Evolutionary conservation across 2,113 vertebrate genomes (phyloP).

Genomic region (Oreochromis spilurus): DNA sequence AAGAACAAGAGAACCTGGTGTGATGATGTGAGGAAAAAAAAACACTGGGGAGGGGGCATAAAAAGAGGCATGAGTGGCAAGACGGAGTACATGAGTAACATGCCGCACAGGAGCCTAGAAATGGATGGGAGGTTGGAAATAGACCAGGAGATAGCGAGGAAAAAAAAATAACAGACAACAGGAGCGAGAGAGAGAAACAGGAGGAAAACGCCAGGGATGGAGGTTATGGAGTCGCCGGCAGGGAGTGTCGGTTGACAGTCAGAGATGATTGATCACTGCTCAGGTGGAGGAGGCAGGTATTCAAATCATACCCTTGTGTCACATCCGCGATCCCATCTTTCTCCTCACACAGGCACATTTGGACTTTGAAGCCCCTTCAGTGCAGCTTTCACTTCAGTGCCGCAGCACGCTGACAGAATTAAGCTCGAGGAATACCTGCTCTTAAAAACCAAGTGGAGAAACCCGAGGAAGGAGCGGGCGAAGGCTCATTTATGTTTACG

Average conservation of each 20-base stretch:
- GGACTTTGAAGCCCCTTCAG: constrained; percentile 19
- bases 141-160: constrained; percentile 11
- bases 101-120: neutral
- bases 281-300: constrained; percentile 61
- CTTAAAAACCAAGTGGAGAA: neutral
- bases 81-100: constrained; percentile 31
- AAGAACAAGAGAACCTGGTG: constrained; percentile 48
- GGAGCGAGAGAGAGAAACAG: neutral
- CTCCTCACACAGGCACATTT: constrained; percentile 10
- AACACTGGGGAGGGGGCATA: neutral
- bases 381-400: neutral
- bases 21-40: constrained; percentile 22
- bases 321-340: constrained; percentile 27
- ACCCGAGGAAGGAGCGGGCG: neutral
- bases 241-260: constrained; percentile 52
- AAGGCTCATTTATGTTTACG: neutral
- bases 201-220: neutral
- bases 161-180: constrained; percentile 7
- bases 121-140: constrained; percentile 3
- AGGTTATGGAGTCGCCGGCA: constrained; percentile 29
- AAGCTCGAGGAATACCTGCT: neutral
- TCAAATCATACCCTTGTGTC: constrained; percentile 59
- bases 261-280: constrained; percentile 64
- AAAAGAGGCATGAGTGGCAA: neutral
- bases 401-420: neutral